Percentiles rank a stretch among this genome's conserved stretches.
phyloP scores from a whole-genome alignment of 2,797 vertebrate genomes.

The Anguilla pacifica region DNA sequence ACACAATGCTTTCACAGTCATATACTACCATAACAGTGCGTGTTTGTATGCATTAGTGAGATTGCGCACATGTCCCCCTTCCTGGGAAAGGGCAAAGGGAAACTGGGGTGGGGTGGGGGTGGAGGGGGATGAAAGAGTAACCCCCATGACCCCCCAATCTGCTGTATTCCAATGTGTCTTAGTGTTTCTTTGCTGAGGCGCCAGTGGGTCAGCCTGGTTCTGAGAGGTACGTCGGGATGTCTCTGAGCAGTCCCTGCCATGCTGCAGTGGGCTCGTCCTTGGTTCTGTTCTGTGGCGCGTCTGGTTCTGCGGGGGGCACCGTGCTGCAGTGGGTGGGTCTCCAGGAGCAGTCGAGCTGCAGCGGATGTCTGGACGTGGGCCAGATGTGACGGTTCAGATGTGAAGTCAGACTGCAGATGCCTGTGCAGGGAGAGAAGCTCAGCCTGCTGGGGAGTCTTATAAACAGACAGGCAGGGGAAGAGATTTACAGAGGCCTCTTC shows the following conservation, averaged over 20 bases:
- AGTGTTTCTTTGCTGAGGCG: not conserved
- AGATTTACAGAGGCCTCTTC: too few species aligned
- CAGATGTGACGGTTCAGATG: constrained; percentile 47
- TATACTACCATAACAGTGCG: not conserved
- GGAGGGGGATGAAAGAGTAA: not conserved
- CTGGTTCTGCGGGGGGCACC: not conserved
- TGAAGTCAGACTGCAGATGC: not conserved
- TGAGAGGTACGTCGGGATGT: not conserved
- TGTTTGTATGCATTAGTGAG: not conserved
- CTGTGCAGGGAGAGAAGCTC: not conserved
- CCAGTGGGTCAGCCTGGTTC: not conserved
- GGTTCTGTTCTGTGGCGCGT: not conserved
- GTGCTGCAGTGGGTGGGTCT: not conserved
- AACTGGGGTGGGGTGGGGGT: not conserved
- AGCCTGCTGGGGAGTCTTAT: not conserved
- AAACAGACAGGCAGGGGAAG: not conserved
- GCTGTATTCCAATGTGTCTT: not conserved
- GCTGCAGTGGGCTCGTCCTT: not conserved
- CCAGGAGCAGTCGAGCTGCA: constrained; percentile 55
- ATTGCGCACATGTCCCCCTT: not conserved
- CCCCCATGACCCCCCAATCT: not conserved
- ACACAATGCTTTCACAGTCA: not conserved
- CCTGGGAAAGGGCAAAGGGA: not conserved
- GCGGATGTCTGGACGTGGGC: constrained; percentile 68
- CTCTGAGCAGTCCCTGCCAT: not conserved